phyloP scores from a whole-genome alignment of 2,797 vertebrate genomes.

The Orientallactaga sibirica region DNA sequence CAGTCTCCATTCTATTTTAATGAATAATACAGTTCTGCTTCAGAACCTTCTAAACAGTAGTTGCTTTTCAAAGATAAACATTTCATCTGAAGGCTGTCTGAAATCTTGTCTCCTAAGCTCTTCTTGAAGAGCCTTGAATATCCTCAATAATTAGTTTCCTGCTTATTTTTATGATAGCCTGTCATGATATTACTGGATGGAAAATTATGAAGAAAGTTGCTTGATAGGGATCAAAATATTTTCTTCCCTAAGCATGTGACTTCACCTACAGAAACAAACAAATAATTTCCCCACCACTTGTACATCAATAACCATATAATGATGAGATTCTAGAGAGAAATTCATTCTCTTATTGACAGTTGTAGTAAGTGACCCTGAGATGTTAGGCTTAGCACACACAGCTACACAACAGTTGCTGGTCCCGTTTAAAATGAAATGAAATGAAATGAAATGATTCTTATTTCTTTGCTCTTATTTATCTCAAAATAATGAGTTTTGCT shows the following conservation, averaged over 20 bases:
- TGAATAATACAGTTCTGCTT: slow-evolving; percentile 62
- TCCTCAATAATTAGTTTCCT: slow-evolving; percentile 68
- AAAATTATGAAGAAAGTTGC: slow-evolving; percentile 70
- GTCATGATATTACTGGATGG: slow-evolving; percentile 23
- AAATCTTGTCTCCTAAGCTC: slow-evolving; percentile 63
- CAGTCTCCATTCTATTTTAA: slow-evolving; percentile 65
- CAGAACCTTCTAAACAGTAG: slow-evolving; percentile 57
- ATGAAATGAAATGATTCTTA: neutral
- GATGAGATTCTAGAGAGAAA: neutral
- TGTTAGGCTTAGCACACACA: neutral
- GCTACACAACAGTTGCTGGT: neutral
- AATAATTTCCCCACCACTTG: neutral
- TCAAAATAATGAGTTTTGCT: neutral
- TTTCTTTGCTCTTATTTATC: neutral
- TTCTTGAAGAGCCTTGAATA: slow-evolving; percentile 69
- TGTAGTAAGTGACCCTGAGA: slow-evolving; percentile 9
- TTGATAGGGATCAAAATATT: slow-evolving; percentile 74
- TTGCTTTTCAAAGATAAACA: slow-evolving; percentile 48
- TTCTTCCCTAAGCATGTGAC: slow-evolving; percentile 34
- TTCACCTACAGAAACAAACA: neutral
- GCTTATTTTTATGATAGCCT: slow-evolving; percentile 69
- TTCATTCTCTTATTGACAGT: neutral
- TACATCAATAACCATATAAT: slow-evolving; percentile 7
- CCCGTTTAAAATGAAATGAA: neutral
- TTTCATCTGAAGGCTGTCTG: slow-evolving; percentile 55